Base-by-base conservation (phyloP, 2,797 vertebrate species). In the Rhinophrynus dorsalis region DNA sequence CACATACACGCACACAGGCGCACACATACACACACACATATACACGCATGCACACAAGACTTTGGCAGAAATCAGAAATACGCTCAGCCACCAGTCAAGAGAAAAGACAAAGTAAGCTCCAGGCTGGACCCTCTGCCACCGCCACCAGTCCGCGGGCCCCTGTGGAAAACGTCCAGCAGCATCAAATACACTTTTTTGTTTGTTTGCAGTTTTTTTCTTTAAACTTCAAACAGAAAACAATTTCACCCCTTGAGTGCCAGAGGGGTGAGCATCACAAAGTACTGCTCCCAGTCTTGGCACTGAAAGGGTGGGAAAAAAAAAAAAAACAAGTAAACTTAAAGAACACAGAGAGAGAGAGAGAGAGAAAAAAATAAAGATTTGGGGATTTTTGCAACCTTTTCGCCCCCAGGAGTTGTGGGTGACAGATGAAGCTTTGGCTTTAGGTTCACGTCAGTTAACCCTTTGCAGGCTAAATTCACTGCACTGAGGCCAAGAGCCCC, bases 391-490 rank as follows among this genome's bases (percentile, higher is more conserved):
- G 17, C 9, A 42, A 37, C 71, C 44, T 47, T 66, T 68, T 67
- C 24, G 47, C 56, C 54, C 63, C 63, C 65, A 55, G 56, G 64
- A 56, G 38, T 48, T 58, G 68, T 65, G 69, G 54, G 61, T 59
- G 69, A 65, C 50, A 59, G 47, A 33, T 56, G 47, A 74, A 26
- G 50, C 52, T 44, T 60, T 60, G 61, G 61, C 44, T 58, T 65
- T 72, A 72, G 69, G 69, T 72, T 72, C 32, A 44, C 69, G 61
- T 72, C 69, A 65, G 69, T 58, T 59, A 74, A 74, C 55, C 26
- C 57, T 24, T 20, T 57, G 47, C 13, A 56, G 38, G 59, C 13
- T 27, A 27, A 51, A 51, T 51, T 51, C 23, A 29, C 23, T 51
- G 23, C 47, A 2, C n/a, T n/a, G 13, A 24, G 60, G 60, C 7